A percentile compares a stretch with the other conserved stretches of the same genome.
These are phyloP conservation scores for Drosophila lowei DNA, from an alignment of 1,140 invertebrate genomes.

Conservation along the genomic window DNA sequence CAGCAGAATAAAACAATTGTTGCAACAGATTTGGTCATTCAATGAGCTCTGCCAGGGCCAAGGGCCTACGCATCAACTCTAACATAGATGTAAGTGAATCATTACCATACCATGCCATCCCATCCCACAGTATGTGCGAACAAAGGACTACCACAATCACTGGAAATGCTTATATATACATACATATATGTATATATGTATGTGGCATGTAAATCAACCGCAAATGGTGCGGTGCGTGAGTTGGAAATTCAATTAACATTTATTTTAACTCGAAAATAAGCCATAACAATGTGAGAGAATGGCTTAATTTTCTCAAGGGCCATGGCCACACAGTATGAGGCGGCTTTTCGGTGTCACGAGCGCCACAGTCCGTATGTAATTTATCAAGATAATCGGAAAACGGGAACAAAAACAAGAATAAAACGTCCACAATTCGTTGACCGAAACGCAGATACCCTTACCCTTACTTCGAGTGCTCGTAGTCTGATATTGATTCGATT, in stretches of 20 bases:
- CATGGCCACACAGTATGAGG: constrained; percentile 10
- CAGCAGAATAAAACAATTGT: neutral
- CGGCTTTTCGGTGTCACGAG: constrained; percentile 62
- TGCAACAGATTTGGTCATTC: constrained; percentile 31
- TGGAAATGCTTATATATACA: neutral
- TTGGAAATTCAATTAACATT: constrained; percentile 52
- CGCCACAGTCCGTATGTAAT: constrained; percentile 53
- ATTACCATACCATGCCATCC: neutral
- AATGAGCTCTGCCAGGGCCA: neutral
- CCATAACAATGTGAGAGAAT: constrained; percentile 33
- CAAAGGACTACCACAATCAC: neutral
- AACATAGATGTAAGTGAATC: constrained; percentile 9
- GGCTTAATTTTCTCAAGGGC: constrained; percentile 43
- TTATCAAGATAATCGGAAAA: constrained; percentile 75
- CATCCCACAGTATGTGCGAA: neutral
- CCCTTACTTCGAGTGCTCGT: too few relatives aligned
- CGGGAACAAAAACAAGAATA: constrained; percentile 26
- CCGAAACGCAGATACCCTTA: too few relatives aligned
- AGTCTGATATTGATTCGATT: too few relatives aligned
- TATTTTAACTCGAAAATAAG: constrained; percentile 48
- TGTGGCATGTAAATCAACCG: neutral
- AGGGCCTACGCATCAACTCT: constrained; percentile 8
- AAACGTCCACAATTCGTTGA: constrained; percentile 7
- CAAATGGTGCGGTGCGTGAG: constrained; percentile 62
- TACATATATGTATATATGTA: constrained; percentile 14